Evolutionary conservation across 2,113 vertebrate genomes (phyloP).

Genomic region (Euleptes europaea): DNA sequence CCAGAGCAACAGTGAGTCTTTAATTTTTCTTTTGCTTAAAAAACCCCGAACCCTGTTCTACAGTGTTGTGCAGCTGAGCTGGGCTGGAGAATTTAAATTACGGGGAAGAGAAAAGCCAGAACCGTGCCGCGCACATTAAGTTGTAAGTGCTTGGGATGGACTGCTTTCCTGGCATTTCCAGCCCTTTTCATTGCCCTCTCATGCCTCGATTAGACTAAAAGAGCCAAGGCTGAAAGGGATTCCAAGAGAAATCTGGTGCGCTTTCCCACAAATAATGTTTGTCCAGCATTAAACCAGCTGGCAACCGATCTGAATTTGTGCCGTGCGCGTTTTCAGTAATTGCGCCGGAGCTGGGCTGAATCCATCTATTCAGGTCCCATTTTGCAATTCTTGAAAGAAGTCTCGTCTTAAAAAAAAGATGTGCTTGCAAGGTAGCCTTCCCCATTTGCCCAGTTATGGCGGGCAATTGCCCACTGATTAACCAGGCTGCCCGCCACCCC

Average conservation of each 20-base stretch:
- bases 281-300: background rate
- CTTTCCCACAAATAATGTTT: background rate
- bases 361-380: background rate
- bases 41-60: conserved; percentile 3
- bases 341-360: background rate
- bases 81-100: conserved; percentile 35
- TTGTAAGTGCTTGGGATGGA: background rate
- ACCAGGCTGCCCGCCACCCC: no score
- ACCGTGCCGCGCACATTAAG: background rate
- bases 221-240: background rate
- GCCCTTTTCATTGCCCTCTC: conserved; percentile 11
- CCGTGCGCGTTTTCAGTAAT: background rate
- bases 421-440: no score
- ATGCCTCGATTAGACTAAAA: conserved; percentile 24
- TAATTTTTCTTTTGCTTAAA: background rate
- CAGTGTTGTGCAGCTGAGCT: conserved; percentile 14
- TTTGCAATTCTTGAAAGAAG: background rate
- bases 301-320: background rate
- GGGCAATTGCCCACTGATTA: no score
- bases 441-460: no score
- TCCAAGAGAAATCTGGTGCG: conserved; percentile 7
- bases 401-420: background rate
- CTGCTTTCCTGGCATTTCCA: conserved; percentile 21
- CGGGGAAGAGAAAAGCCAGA: conserved; percentile 15
- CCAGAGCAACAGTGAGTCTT: conserved; percentile 40